phyloP scores from a whole-genome alignment of 2,113 vertebrate species.

The Erinaceus europaeus region DNA sequence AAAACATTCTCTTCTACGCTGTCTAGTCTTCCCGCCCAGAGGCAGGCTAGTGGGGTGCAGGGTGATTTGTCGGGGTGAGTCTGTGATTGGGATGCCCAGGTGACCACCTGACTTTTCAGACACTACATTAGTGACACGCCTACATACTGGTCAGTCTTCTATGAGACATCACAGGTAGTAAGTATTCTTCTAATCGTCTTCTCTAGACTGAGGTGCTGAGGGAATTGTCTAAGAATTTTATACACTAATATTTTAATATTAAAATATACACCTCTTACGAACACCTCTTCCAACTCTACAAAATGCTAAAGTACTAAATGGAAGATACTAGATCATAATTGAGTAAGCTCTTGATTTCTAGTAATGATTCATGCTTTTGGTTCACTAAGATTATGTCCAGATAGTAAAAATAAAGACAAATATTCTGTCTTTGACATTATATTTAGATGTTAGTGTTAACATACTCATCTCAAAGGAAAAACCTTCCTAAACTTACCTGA shows the following conservation, averaged over 20 bases:
- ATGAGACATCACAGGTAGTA: too few relatives aligned
- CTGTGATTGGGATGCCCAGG: fast-evolving
- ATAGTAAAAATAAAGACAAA: neutral
- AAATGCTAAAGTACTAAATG: neutral
- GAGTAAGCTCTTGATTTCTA: neutral
- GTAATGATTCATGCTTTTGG: neutral
- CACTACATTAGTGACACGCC: neutral
- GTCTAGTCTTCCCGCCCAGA: constrained; percentile 49
- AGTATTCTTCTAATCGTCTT: neutral
- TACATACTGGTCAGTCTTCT: neutral
- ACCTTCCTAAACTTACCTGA: neutral
- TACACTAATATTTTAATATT: neutral
- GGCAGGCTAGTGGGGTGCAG: neutral
- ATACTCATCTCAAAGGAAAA: neutral
- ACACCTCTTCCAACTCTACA: neutral
- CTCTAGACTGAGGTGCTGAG: neutral
- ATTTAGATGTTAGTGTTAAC: neutral
- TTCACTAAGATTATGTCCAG: neutral
- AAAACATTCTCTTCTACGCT: constrained; percentile 3
- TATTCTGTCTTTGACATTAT: neutral
- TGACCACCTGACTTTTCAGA: neutral
- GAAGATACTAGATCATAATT: neutral
- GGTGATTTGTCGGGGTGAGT: too few relatives aligned
- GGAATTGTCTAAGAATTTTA: neutral
- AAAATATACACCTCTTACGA: neutral